phyloP scores from a whole-genome alignment of 2,113 vertebrate species.

The Solenodon paradoxus region DNA sequence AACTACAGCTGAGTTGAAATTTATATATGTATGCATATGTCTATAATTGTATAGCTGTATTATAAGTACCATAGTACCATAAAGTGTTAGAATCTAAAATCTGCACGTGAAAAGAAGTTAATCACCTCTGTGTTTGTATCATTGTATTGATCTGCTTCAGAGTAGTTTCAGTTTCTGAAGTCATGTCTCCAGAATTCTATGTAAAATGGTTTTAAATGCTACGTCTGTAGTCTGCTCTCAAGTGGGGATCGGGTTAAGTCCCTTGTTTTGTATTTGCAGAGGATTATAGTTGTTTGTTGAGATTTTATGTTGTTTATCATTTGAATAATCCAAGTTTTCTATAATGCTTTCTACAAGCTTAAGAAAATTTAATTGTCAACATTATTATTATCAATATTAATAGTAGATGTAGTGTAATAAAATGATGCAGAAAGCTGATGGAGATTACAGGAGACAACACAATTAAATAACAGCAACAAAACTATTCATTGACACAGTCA shows the following conservation, averaged over 20 bases:
- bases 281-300: not conserved
- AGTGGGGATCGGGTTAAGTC: not conserved
- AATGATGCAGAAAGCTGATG: not conserved
- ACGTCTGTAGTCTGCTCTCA: not conserved
- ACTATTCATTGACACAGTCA: not conserved
- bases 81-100: not conserved
- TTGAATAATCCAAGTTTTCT: not conserved
- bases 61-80: not conserved
- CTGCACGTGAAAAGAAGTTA: not conserved
- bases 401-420: not conserved
- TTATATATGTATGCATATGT: no score
- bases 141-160: not conserved
- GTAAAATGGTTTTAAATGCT: not conserved
- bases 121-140: not conserved
- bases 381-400: not conserved
- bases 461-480: not conserved
- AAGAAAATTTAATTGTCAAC: not conserved
- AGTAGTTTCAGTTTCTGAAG: not conserved
- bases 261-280: not conserved
- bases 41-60: not conserved
- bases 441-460: not conserved
- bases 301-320: not conserved
- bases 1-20: not conserved
- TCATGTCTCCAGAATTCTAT: not conserved
- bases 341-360: not conserved